Evolutionary conservation across 1,140 invertebrate species (phyloP), one percentile per base, ranked within the genome.

Genomic region (Trichonephila clavata): DNA sequence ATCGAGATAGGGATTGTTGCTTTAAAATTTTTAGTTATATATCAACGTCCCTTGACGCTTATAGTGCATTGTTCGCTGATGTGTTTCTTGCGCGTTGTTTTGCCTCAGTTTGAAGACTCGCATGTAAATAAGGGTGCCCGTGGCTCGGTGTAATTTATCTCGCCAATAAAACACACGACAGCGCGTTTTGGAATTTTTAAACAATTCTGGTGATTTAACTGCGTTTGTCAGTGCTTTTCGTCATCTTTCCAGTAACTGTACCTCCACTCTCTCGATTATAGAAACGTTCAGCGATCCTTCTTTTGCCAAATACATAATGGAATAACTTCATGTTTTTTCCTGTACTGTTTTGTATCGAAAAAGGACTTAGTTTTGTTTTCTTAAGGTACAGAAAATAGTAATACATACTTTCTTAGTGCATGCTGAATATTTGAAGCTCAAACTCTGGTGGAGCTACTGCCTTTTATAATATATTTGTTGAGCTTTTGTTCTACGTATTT

Each of bases 11-110:
- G 88, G 68, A 81, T 86, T 71, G 83, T 80, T 88, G 92, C 27
- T 92, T 93, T 93, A 93, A 93, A 93, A 88, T 93, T 93, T 93
- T 93, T 57, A 87, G 92, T 60, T 50, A 87, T 93, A 93, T 88
- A 93, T 93, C 91, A 93, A 61, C 24, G 43, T 80, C 81, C 27
- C 13, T 14, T 88, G 92, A 93, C 92, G 92, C 92, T 93, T 87
- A 93, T 93, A 80, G 92, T 77, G 91, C 59, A 93, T 93, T 93
- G 91, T 92, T 92, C 60, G 59, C 90, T 50, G 71, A 91, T 77
- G 43, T 57, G 32, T 89, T 83, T 61, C n/a, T 92, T 27, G 80
- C 80, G 61, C 61, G 61, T 63, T 63, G 18, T 63, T 83, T 20
- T 80, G 84, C 39, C 50, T 80, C 57, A 60, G 24, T 84, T 93